Evolutionary conservation across 2,113 vertebrate genomes (phyloP).

Genomic region (Protomyctophum bolini): DNA sequence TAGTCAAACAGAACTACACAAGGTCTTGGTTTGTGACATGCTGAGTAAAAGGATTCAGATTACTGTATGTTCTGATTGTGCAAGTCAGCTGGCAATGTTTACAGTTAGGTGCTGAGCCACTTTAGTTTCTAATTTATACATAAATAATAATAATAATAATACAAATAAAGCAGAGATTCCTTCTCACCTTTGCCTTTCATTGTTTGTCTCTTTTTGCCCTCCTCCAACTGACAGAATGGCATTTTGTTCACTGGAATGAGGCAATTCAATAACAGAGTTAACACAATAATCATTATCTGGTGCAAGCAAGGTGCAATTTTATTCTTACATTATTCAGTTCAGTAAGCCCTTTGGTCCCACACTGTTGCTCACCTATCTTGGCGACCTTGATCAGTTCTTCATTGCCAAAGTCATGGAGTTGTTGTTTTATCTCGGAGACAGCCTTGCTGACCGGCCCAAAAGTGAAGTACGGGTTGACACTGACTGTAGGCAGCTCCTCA

Average conservation of each 20-base stretch:
- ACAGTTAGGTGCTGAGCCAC: too few relatives aligned
- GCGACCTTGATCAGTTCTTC: slow-evolving; percentile 81
- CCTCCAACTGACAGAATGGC: slow-evolving; percentile 82
- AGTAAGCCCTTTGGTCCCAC: not conserved
- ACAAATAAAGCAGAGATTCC: not conserved
- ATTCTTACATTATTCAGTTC: not conserved
- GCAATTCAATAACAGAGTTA: slow-evolving; percentile 5
- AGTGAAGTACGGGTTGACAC: slow-evolving; percentile 80
- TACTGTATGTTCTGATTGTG: too few relatives aligned
- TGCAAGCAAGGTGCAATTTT: not conserved
- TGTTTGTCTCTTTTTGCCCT: slow-evolving; percentile 68
- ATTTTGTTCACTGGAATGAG: slow-evolving; percentile 80
- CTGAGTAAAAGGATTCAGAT: not conserved
- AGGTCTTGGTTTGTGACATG: not conserved
- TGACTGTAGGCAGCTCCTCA: slow-evolving; percentile 79
- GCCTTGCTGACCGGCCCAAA: slow-evolving; percentile 78
- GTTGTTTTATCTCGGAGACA: slow-evolving; percentile 81
- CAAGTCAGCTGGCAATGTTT: too few relatives aligned
- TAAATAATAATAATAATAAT: not conserved
- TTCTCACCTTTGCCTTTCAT: slow-evolving; percentile 55
- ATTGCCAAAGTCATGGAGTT: slow-evolving; percentile 80
- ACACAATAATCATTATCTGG: not conserved
- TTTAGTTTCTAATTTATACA: not conserved
- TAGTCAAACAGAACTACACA: slow-evolving; percentile 27
- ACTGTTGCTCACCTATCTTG: slow-evolving; percentile 65